Base-by-base conservation (phyloP, 2,797 vertebrate genomes). In the Hydrolagus colliei region DNA sequence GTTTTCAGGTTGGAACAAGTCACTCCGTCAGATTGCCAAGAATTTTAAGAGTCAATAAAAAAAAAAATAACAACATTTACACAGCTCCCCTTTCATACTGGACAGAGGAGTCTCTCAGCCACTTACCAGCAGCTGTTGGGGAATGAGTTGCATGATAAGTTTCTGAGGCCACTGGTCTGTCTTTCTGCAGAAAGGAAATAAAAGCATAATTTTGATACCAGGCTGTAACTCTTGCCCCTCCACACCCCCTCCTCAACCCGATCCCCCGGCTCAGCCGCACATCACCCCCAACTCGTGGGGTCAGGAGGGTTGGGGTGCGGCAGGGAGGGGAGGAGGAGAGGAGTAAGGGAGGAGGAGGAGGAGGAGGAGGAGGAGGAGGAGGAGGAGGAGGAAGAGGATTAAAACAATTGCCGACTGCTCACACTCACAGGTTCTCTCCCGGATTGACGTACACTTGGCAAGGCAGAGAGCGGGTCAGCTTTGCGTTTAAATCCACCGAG, bases 81-180 rank as follows among this genome's bases (percentile, higher is more conserved):
- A 73, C 72, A 2, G 72, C 72, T 2, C 9, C 2, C 72, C 27
- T 27, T 18, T 73, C 22, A 73, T 9, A 73, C 72, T 1, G 16
- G 16, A 73, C 4, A 73, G 22, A 2, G 22, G 22, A 2, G 22
- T 16, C 4, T 9, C 16, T 32, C 11, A 9, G 67, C 16, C 20
- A 35, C 91, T 92, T 90, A 98, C 97, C 94, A 98, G 89, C 76
- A 98, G 91, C 89, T 97, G 96, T 87, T 98, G 97, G 0, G 96
- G 97, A 88, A 98, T 98, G 62, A 98, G 93, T 91, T 98, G 97
- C 97, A 98, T 98, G 89, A 98, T 97, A 65, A 98, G 93, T 87
- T 98, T 98, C 91, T 97, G 96, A 0, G 97, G 96, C 97, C 97
- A 98, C 90, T 98, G 96, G 84, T 98, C 96, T 0, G 96, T 95